Percentiles rank a stretch among this genome's conserved stretches.
Conservation (phyloP, 2,888 invertebrate species). For the Brachypalpus laphriformis region DNA sequence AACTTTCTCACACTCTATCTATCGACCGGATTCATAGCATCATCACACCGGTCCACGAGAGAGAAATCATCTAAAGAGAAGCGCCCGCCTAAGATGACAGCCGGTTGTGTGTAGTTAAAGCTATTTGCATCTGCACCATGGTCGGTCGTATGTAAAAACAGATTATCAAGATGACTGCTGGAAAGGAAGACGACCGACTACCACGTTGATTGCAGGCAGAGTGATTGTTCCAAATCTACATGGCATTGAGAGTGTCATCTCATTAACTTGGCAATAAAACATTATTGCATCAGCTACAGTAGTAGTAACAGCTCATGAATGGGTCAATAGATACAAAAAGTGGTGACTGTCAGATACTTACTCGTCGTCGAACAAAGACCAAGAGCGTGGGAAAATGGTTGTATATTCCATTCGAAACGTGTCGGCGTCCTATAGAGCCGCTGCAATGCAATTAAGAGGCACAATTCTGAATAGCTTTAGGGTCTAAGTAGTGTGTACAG, state of each 20-base stretch:
- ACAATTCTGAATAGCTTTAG: slow-evolving; percentile 47
- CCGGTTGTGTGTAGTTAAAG: slow-evolving; percentile 11
- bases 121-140: slow-evolving; percentile 44
- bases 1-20: slow-evolving; percentile 64
- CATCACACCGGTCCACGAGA: not conserved
- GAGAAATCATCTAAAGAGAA: slow-evolving; percentile 41
- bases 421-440: slow-evolving; percentile 4
- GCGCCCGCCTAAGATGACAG: slow-evolving; percentile 48
- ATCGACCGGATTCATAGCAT: slow-evolving; percentile 39
- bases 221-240: slow-evolving; percentile 55
- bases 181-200: slow-evolving; percentile 28
- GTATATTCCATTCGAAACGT: slow-evolving; percentile 29
- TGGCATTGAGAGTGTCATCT: slow-evolving; percentile 59
- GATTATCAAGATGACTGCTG: not conserved
- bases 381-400: slow-evolving; percentile 70
- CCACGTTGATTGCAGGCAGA: slow-evolving; percentile 21
- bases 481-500: slow-evolving; percentile 37
- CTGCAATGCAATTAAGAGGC: slow-evolving; percentile 47
- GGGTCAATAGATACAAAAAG: slow-evolving; percentile 63
- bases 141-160: not conserved
- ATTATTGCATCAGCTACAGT: slow-evolving; percentile 49
- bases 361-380: slow-evolving; percentile 54
- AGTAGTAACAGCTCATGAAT: slow-evolving; percentile 35
- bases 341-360: slow-evolving; percentile 61
- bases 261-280: slow-evolving; percentile 58